phyloP scores from a whole-genome alignment of 1,140 invertebrate genomes.

The Trichonephila clavata region DNA sequence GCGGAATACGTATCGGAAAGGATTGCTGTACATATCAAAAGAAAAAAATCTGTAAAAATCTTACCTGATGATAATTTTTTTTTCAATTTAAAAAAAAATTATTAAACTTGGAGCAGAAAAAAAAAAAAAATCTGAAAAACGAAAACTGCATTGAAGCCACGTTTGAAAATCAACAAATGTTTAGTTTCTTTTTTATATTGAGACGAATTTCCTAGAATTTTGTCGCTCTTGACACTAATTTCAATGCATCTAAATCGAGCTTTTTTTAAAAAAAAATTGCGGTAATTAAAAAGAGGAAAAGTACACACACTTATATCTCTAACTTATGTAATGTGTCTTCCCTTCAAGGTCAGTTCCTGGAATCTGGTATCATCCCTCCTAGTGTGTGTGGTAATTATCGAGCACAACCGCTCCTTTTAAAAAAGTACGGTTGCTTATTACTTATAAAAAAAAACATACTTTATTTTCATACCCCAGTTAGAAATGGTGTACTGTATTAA shows the following conservation, averaged over 20 bases:
- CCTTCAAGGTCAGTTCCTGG: constrained; percentile 18
- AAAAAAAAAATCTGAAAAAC: too few species aligned
- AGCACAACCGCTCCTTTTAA: constrained; percentile 12
- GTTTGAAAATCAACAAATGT: too few species aligned
- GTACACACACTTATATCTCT: neutral
- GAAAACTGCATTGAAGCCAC: too few species aligned
- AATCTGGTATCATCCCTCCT: neutral
- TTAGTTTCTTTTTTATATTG: too few species aligned
- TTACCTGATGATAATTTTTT: too few species aligned
- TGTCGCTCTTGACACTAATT: neutral
- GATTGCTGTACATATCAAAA: too few species aligned
- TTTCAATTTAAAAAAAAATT: too few species aligned
- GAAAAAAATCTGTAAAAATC: too few species aligned
- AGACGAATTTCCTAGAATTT: neutral
- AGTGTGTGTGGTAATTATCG: neutral
- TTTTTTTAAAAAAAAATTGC: neutral
- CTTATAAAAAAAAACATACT: neutral
- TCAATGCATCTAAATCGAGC: neutral
- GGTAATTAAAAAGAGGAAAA: neutral
- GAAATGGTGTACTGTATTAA: neutral
- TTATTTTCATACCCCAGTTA: constrained; percentile 13
- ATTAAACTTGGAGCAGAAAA: too few species aligned
- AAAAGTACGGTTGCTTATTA: constrained; percentile 8
- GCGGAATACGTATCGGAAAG: too few species aligned
- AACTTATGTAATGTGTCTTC: neutral